Percentiles rank a stretch among this genome's conserved stretches.
Conservation (phyloP, 53 echinoderm and acorn worm genomes). For the Hippasteria phrygiana region DNA sequence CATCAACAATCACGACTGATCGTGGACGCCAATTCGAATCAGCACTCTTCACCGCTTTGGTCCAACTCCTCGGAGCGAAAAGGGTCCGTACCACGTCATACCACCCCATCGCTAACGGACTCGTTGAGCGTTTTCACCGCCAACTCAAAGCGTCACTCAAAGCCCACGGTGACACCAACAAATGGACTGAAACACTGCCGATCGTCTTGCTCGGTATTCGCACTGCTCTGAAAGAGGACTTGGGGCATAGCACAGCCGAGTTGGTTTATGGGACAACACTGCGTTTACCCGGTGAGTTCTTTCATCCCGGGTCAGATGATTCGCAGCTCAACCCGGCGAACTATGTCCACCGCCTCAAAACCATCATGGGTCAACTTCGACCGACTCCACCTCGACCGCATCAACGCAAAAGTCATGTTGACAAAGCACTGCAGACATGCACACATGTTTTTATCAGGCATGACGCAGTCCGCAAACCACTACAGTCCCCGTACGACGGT, state of each 20-base stretch:
- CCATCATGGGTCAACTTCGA: conserved; percentile 34
- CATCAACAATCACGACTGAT: conserved; percentile 41
- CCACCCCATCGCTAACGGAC: no score
- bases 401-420: no score
- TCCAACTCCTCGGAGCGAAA: no score
- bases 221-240: conserved; percentile 68
- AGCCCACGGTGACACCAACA: background rate
- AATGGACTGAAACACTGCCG: conserved; percentile 67
- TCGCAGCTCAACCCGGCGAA: conserved; percentile 44
- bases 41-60: no score
- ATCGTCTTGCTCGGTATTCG: conserved; percentile 60
- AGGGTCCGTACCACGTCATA: no score
- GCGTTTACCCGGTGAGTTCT: conserved; percentile 67
- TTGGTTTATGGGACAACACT: conserved; percentile 74
- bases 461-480: conserved; percentile 53
- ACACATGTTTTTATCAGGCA: conserved; percentile 69
- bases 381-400: conserved; percentile 59
- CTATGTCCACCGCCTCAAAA: conserved; percentile 65
- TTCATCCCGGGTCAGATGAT: no score
- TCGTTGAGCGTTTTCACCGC: conserved; percentile 36
- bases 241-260: conserved; percentile 64
- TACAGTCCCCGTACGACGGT: conserved; percentile 73
- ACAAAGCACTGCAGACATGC: conserved; percentile 42
- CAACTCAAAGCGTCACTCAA: conserved; percentile 56
- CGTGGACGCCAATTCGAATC: no score